Evolutionary conservation across 2,888 invertebrate species (phyloP).

Genomic region (Caenorhabditis imperialis): DNA sequence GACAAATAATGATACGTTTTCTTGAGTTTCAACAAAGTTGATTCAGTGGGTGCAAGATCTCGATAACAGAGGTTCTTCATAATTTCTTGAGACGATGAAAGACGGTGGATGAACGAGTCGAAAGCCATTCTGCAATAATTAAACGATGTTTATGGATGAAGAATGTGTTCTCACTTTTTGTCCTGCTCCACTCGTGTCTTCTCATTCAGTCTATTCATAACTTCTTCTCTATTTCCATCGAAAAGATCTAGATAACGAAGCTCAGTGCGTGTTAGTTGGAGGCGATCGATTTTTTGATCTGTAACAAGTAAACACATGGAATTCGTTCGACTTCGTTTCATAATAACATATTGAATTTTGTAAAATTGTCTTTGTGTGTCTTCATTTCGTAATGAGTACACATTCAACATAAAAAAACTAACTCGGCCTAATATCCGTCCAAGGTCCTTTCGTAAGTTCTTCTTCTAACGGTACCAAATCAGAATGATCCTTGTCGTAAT

Average conservation of each 20-base stretch:
- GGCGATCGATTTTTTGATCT: constrained; percentile 24
- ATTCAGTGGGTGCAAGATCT: constrained; percentile 8
- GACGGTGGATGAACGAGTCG: constrained; percentile 49
- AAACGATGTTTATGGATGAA: too few relatives aligned
- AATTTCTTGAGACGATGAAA: constrained; percentile 34
- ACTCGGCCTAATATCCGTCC: constrained; percentile 29
- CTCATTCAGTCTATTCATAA: constrained; percentile 38
- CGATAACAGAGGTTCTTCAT: constrained; percentile 20
- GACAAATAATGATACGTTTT: constrained; percentile 3
- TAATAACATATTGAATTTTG: too few relatives aligned
- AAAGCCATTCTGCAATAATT: constrained; percentile 20
- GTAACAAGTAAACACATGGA: neutral
- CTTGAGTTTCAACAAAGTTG: constrained; percentile 16
- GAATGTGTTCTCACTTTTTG: constrained; percentile 38
- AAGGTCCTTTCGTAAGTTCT: constrained; percentile 22
- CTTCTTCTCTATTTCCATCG: constrained; percentile 47
- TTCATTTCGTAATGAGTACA: too few relatives aligned
- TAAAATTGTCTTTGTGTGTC: too few relatives aligned
- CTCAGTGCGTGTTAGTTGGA: constrained; percentile 11
- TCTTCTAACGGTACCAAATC: constrained; percentile 14
- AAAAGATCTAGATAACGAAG: constrained; percentile 45
- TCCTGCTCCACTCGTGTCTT: constrained; percentile 30
- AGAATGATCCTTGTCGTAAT: constrained; percentile 2
- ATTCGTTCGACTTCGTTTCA: too few relatives aligned
- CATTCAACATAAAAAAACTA: neutral